Base-by-base conservation (phyloP, 1,140 invertebrate species). In the Archivesica marissinica region DNA sequence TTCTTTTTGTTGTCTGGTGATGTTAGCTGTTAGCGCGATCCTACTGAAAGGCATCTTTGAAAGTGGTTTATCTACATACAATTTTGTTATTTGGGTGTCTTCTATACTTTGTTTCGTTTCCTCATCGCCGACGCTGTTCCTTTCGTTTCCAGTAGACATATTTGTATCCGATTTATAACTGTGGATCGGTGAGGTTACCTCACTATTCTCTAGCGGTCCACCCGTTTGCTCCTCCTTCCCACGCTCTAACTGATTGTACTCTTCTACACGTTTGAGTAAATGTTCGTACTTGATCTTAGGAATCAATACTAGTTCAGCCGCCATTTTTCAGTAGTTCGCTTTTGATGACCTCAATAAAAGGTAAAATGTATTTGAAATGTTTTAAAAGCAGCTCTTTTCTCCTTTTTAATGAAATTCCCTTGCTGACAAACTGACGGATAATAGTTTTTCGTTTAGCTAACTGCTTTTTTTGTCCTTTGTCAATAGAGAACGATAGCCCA, bases 391-490 rank as follows among this genome's bases (percentile, higher is more conserved):
- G 30, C 41, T 77, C 75, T 30, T 77, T 77, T 61, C 75, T 77
- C 30, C 20, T 59, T 77, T 77, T 77, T n/a, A 61, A 39, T n/a
- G 75, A 56, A 39, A 77, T 4, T 38, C 75, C 35, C 44, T 77
- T 77, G 75, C 54, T 77, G 23, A 77, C 56, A 77, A 77, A 77
- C 23, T 77, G 75, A 1, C 75, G 75, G 61, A 77, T 56, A 41
- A 77, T 30, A 77, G 25, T 20, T 77, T 77, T 77, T 47, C 30
- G 38, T 59, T 77, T 77, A 0, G 54, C 33, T 20, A 61, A 11
- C 35, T 54, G 50, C 39, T 77, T 77, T 50, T 50, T 77, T 77
- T 77, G 75, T 77, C 54, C 44, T 77, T 61, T 59, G 59, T 54
- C 25, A 35, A 13, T 38, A 77, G 56, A 2, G 75, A n/a, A 15